Evolutionary conservation across 1,140 invertebrate species (phyloP).

Genomic region (Diabrotica undecimpunctata): DNA sequence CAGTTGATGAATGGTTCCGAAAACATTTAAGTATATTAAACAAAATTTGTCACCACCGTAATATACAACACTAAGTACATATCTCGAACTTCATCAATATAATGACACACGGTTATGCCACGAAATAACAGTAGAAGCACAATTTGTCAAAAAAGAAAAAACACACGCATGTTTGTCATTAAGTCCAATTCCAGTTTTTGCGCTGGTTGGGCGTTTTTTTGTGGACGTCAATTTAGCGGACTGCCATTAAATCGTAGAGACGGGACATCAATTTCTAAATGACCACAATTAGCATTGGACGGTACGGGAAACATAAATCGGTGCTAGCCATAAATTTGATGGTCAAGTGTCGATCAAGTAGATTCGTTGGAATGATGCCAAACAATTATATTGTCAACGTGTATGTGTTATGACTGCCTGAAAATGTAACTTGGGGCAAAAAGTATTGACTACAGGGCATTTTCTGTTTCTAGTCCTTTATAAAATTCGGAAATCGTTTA

Average conservation of each 20-base stretch:
- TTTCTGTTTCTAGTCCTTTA: no score
- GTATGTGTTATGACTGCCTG: conserved; percentile 2
- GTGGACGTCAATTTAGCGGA: conserved; percentile 5
- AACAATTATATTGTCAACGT: conserved; percentile 14
- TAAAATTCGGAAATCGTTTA: no score
- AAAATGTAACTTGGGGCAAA: neutral
- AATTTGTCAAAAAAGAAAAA: neutral
- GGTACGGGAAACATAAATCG: conserved; percentile 23
- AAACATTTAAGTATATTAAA: no score
- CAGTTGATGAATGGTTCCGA: no score
- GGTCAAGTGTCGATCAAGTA: conserved; percentile 32
- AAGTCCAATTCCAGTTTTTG: conserved; percentile 6
- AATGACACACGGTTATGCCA: no score
- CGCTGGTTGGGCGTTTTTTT: neutral
- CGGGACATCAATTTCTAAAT: conserved; percentile 12
- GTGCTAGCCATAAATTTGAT: conserved; percentile 27
- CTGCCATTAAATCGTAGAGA: conserved; percentile 8
- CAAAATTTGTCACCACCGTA: no score
- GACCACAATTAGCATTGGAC: conserved; percentile 27
- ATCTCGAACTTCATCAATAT: no score
- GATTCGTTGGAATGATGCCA: conserved; percentile 26
- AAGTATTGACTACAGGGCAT: no score
- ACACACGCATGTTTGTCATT: conserved; percentile 7
- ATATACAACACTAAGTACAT: no score
- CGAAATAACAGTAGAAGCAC: no score